Evolutionary conservation across 2,888 invertebrate genomes (phyloP).

Genomic region (Calameuta idolon): DNA sequence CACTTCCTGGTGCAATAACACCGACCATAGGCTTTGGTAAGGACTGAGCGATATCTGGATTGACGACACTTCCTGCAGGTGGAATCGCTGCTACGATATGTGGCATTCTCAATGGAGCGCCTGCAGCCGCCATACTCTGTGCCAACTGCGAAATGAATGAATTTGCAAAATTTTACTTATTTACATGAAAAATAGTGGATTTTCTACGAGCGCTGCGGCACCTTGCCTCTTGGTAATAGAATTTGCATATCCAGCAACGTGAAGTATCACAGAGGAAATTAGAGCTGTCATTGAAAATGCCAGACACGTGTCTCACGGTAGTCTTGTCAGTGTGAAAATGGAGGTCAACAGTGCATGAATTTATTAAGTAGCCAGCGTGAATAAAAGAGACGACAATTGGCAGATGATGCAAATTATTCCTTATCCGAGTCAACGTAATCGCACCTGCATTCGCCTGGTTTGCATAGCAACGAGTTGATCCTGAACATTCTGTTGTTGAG

Average conservation of each 20-base stretch:
- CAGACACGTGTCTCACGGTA: not conserved
- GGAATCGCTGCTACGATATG: conserved; percentile 49
- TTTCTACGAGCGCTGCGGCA: not conserved
- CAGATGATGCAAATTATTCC: not conserved
- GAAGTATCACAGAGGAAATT: not conserved
- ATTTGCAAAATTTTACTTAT: conserved; percentile 2
- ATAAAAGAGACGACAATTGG: not conserved
- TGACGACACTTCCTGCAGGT: conserved; percentile 38
- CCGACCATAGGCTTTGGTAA: conserved; percentile 31
- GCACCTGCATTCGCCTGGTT: conserved; percentile 54
- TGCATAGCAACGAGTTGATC: conserved; percentile 46
- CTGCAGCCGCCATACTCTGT: conserved; percentile 21
- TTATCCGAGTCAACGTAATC: not conserved
- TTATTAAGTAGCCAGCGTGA: not conserved
- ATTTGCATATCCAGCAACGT: not conserved
- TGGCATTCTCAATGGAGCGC: conserved; percentile 31
- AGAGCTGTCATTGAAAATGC: not conserved
- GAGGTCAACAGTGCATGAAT: not conserved
- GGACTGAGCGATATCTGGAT: conserved; percentile 24
- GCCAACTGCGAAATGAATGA: conserved; percentile 28
- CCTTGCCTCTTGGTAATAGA: not conserved
- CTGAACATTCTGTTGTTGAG: conserved; percentile 33
- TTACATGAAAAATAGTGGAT: not conserved
- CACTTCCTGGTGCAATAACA: conserved; percentile 28
- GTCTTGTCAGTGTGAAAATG: not conserved